Evolutionary conservation across 2,888 invertebrate genomes (phyloP).

Genomic region (Petrolisthes cinctipes): DNA sequence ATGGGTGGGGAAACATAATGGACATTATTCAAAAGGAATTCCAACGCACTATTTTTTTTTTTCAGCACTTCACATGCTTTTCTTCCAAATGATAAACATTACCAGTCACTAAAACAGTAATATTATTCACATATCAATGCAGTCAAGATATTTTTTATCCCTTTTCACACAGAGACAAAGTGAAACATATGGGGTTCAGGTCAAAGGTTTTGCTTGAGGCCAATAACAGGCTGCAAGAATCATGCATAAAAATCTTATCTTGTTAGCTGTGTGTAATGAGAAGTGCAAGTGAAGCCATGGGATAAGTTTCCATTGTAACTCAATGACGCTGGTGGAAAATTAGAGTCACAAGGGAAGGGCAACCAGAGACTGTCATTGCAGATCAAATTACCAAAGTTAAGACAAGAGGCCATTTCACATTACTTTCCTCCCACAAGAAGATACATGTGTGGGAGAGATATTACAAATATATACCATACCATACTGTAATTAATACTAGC

Average conservation of each 20-base stretch:
- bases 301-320: slow-evolving; percentile 19
- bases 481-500: too few relatives aligned
- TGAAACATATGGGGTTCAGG: too few relatives aligned
- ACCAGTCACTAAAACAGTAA: too few relatives aligned
- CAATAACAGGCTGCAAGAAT: slow-evolving; percentile 8
- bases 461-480: too few relatives aligned
- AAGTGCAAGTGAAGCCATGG: slow-evolving; percentile 21
- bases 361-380: slow-evolving; percentile 15
- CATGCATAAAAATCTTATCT: slow-evolving; percentile 35
- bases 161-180: too few relatives aligned
- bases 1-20: too few relatives aligned
- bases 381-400: slow-evolving; percentile 20
- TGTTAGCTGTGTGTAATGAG: slow-evolving; percentile 36
- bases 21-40: too few relatives aligned
- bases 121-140: too few relatives aligned
- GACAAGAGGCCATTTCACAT: slow-evolving; percentile 22
- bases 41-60: too few relatives aligned
- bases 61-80: too few relatives aligned
- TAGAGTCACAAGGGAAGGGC: slow-evolving; percentile 6
- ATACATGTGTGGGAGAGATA: background rate
- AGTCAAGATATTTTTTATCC: too few relatives aligned
- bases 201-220: background rate
- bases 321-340: background rate
- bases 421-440: slow-evolving; percentile 3
- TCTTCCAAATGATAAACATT: too few relatives aligned